Conservation (phyloP, 2,113 vertebrate species). For the Lates calcarifer region DNA sequence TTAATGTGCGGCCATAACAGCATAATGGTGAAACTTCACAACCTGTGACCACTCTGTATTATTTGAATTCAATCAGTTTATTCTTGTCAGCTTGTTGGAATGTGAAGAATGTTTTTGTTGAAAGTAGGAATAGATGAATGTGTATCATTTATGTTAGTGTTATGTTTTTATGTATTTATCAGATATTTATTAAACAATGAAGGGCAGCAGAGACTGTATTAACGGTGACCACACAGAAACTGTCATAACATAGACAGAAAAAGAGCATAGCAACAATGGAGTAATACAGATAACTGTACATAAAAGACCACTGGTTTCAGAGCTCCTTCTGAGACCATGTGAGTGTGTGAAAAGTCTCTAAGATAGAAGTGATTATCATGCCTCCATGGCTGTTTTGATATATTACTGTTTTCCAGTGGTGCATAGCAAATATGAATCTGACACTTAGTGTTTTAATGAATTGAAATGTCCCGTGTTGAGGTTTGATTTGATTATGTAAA, state of each 20-base stretch:
- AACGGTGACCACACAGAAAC: conserved; percentile 19
- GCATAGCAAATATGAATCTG: neutral
- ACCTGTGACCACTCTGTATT: conserved; percentile 54
- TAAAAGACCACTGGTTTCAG: neutral
- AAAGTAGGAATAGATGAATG: conserved; percentile 42
- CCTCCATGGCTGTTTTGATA: no score
- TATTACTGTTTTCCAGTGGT: neutral
- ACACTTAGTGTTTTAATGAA: neutral
- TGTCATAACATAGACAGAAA: neutral
- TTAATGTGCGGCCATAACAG: conserved; percentile 6
- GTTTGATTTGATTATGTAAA: neutral
- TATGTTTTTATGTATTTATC: conserved; percentile 25
- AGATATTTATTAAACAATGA: conserved; percentile 45
- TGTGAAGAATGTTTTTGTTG: conserved; percentile 78
- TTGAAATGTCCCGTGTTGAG: neutral
- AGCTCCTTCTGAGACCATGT: neutral
- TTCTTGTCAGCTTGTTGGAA: conserved; percentile 68
- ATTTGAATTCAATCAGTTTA: conserved; percentile 42
- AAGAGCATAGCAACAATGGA: neutral
- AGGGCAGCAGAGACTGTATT: conserved; percentile 21
- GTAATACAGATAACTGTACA: neutral
- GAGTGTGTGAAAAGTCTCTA: neutral
- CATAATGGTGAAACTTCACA: conserved; percentile 33
- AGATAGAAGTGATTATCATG: neutral
- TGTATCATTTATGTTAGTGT: conserved; percentile 41